Percentiles rank a stretch among this genome's conserved stretches.
phyloP scores from a whole-genome alignment of 2,113 vertebrate genomes.

The Cyprinus carpio region DNA sequence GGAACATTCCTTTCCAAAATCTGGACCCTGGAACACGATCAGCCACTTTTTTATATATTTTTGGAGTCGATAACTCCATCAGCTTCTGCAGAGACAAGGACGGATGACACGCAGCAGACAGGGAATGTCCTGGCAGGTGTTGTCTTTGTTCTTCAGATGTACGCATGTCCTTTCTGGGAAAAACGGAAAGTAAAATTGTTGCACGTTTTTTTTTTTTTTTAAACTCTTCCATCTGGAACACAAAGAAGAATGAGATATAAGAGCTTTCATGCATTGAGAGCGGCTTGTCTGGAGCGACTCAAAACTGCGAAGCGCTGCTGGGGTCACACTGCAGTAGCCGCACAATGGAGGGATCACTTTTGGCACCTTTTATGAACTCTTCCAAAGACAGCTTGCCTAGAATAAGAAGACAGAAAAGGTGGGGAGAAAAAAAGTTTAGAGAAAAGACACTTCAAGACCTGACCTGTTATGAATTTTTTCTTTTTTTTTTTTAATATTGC shows the following conservation, averaged over 20 bases:
- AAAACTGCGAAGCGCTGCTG: conserved; percentile 94
- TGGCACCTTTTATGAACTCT: conserved; percentile 98
- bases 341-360: conserved; percentile 98
- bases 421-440: not conserved
- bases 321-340: conserved; percentile 98
- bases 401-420: conserved; percentile 4
- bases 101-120: conserved; percentile 54
- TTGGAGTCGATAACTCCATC: conserved; percentile 31
- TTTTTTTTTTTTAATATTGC: too few species aligned
- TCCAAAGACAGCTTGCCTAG: conserved; percentile 95
- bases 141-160: conserved; percentile 53
- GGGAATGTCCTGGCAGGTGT: conserved; percentile 56
- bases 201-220: conserved; percentile 55
- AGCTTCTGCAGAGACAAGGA: conserved; percentile 45
- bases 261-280: conserved; percentile 78
- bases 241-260: conserved; percentile 67
- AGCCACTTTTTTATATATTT: conserved; percentile 21
- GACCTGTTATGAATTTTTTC: too few species aligned
- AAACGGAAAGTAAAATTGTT: conserved; percentile 58
- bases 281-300: conserved; percentile 67
- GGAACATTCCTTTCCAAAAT: conserved; percentile 50
- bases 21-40: conserved; percentile 20
- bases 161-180: conserved; percentile 57
- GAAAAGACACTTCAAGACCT: not conserved
- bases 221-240: conserved; percentile 63